Evolutionary conservation across 2,797 vertebrate genomes (phyloP).

Genomic region (Hydrophis major): DNA sequence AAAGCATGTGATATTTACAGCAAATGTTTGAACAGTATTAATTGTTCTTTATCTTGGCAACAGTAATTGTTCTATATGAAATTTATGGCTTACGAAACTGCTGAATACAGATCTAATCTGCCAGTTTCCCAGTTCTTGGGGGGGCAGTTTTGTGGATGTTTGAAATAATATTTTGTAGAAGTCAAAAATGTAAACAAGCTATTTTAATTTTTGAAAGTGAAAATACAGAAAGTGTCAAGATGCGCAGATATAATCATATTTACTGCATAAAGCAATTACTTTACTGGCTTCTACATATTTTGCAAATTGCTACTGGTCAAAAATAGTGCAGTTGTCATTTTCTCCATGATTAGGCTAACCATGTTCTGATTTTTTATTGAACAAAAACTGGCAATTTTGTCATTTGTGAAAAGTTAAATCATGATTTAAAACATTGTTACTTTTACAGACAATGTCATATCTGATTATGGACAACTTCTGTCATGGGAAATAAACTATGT

Average conservation of each 20-base stretch:
- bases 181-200: background rate
- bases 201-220: background rate
- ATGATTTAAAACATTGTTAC: background rate
- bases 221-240: background rate
- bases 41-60: background rate
- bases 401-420: background rate
- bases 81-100: background rate
- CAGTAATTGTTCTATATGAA: background rate
- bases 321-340: background rate
- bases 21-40: background rate
- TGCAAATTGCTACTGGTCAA: background rate
- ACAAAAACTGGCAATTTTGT: background rate
- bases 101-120: background rate
- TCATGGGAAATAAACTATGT: background rate
- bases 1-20: background rate
- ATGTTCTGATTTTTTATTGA: background rate
- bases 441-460: fast-evolving
- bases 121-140: background rate
- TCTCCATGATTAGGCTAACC: background rate
- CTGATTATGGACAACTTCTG: fast-evolving
- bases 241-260: background rate
- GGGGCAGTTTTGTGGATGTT: background rate
- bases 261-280: background rate
- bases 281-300: background rate
- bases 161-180: background rate